Evolutionary conservation across 2,888 invertebrate species (phyloP), one percentile per base, ranked within the genome.

Genomic region (Ethmia dodecea): DNA sequence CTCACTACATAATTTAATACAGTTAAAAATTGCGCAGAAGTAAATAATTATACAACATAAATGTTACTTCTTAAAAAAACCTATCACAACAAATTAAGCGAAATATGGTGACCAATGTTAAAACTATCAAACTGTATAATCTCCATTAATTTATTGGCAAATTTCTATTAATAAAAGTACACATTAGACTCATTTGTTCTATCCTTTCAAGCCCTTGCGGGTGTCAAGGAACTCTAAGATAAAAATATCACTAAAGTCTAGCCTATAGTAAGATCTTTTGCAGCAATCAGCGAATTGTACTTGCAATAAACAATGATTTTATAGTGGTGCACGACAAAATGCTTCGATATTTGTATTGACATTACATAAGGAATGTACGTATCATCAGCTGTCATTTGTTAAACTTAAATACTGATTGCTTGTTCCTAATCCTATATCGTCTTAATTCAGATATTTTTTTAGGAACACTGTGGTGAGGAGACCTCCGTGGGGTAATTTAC

Each of bases 261-360:
- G 71, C 71, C 64, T 74, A 79, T 61, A 61, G 61, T 51, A 69
- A 67, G 62, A 73, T 70, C 65, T 70, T 60, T n/a, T 61, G 54
- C 66, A 67, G 64, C 63, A 67, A 72, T 60, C 65, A 62, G 66
- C 61, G 65, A 64, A 73, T 81, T 80, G 81, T 81, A 81, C 83
- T 81, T 81, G 61, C 60, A 52, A 60, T 61, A 67, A n/a, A n/a
- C n/a, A n/a, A n/a, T n/a, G 13, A 49, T 60, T 60, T 53, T 42
- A 37, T 46, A 44, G 47, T 45, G 48, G 41, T 20, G 33, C 8
- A 25, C 5, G 8, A 30, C 10, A 12, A 38, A 27, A 26, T 28
- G 16, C 11, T 32, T 14, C n/a, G 28, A 28, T 49, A 53, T 43
- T 46, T 50, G 55, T 42, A 44, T 47, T 50, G 41, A 52, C 50